Evolutionary conservation across 2,888 invertebrate species (phyloP).

Genomic region (Cephus pulcher): DNA sequence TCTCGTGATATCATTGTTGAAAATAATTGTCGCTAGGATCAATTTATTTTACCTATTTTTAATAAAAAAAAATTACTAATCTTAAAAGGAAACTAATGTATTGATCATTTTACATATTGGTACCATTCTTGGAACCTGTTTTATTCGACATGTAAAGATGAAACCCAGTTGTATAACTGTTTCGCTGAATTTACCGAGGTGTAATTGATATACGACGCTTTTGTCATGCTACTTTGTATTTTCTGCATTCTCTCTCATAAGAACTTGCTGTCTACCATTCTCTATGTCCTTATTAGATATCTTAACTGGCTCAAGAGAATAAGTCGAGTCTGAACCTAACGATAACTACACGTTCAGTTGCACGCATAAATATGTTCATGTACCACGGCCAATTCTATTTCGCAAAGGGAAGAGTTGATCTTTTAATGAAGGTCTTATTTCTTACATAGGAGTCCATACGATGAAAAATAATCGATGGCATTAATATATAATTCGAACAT

Average conservation of each 20-base stretch:
- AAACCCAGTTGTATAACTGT: background rate
- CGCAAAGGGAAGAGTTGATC: background rate
- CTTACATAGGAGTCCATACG: background rate
- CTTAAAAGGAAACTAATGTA: background rate
- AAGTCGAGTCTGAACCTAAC: background rate
- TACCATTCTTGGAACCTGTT: background rate
- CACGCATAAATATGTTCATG: background rate
- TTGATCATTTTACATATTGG: background rate
- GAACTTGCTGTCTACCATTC: background rate
- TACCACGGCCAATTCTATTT: background rate
- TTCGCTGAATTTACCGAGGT: background rate
- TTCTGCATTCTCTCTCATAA: background rate
- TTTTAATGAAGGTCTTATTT: background rate
- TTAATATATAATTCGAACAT: background rate
- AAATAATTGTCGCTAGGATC: no score
- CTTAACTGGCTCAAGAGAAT: background rate
- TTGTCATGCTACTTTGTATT: background rate
- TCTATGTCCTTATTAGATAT: background rate
- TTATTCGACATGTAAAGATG: background rate
- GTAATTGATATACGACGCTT: background rate
- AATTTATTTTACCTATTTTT: background rate
- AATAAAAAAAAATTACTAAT: background rate
- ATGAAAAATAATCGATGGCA: background rate
- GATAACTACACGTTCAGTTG: background rate
- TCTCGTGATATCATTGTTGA: background rate